Percentiles rank a stretch among this genome's conserved stretches.
Evolutionary conservation across 1,140 invertebrate species (phyloP).

Genomic region (Nixonia krombeini): DNA sequence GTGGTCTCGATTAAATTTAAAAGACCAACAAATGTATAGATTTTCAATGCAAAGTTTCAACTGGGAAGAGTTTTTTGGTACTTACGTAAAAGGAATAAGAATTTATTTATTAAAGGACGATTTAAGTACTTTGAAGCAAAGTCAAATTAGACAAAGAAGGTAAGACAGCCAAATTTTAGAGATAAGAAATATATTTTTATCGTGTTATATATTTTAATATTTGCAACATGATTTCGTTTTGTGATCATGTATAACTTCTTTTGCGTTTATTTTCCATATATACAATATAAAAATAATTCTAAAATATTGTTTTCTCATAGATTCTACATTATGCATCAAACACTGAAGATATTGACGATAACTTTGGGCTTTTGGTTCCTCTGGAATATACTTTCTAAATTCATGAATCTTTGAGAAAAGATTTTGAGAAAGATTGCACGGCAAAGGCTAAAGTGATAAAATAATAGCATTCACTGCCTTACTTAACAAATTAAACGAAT

Average conservation of each 20-base stretch:
- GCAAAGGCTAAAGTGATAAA: neutral
- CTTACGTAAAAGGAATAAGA: slow-evolving; percentile 78
- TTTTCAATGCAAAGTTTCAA: slow-evolving; percentile 79
- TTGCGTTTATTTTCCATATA: no score
- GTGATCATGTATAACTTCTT: no score
- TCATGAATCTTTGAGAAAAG: no score
- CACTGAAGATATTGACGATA: slow-evolving; percentile 53
- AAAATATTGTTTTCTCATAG: slow-evolving; percentile 61
- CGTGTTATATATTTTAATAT: no score
- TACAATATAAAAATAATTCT: slow-evolving; percentile 7
- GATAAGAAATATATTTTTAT: no score
- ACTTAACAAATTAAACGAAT: no score
- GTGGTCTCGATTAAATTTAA: slow-evolving; percentile 71
- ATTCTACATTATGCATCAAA: slow-evolving; percentile 71
- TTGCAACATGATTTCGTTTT: no score
- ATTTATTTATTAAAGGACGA: slow-evolving; percentile 82
- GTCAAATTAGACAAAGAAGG: slow-evolving; percentile 75
- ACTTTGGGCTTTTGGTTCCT: slow-evolving; percentile 46
- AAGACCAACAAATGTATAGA: slow-evolving; percentile 78
- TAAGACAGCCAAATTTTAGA: no score
- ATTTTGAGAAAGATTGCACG: no score
- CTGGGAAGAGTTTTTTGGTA: slow-evolving; percentile 78
- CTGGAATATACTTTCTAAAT: slow-evolving; percentile 35
- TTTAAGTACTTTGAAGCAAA: slow-evolving; percentile 75
- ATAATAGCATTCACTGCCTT: no score